Conservation (phyloP, 2,113 vertebrate genomes). For the Eptatretus burgeri region DNA sequence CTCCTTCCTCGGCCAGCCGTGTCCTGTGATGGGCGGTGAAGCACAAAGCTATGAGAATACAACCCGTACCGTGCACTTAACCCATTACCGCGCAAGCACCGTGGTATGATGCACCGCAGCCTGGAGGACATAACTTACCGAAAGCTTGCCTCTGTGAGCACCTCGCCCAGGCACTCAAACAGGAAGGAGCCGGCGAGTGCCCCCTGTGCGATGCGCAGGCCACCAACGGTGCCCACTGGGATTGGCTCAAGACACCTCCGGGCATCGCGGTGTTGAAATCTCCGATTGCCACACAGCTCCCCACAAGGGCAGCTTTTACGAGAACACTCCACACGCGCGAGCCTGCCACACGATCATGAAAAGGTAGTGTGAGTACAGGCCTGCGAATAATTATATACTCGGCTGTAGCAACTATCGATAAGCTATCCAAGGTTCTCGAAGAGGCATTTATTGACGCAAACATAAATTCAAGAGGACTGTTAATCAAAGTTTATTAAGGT, state of each 20-base stretch:
- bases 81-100: constrained; percentile 1
- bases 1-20: neutral
- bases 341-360: constrained; percentile 20
- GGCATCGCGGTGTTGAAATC: constrained; percentile 85
- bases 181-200: constrained; percentile 73
- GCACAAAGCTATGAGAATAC: neutral
- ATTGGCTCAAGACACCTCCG: constrained; percentile 82
- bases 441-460: too few species aligned
- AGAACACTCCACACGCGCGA: constrained; percentile 88
- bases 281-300: constrained; percentile 67
- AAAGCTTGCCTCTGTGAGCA: constrained; percentile 43
- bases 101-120: neutral
- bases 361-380: too few species aligned
- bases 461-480: too few species aligned
- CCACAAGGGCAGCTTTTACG: constrained; percentile 59
- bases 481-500: too few species aligned
- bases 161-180: constrained; percentile 89
- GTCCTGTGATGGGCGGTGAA: neutral
- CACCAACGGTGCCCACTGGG: constrained; percentile 53
- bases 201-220: constrained; percentile 70
- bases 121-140: neutral
- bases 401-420: too few species aligned
- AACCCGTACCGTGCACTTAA: too few species aligned
- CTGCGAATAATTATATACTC: too few species aligned
- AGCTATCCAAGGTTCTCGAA: too few species aligned